Percentiles rank a stretch among this genome's conserved stretches.
phyloP scores from a whole-genome alignment of 2,797 vertebrate species.

The Heterohyrax brucei region DNA sequence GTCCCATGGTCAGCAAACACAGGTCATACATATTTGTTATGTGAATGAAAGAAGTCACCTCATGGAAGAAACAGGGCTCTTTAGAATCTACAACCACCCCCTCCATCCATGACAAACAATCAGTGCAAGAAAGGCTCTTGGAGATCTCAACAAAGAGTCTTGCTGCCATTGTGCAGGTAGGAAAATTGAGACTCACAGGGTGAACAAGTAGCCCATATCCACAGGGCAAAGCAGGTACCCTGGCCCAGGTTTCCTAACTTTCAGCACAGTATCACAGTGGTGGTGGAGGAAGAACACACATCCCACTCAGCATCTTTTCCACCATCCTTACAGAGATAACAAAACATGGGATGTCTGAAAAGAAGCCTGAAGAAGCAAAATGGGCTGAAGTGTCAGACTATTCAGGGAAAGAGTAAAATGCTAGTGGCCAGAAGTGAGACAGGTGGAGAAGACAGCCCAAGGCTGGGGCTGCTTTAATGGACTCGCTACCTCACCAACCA shows the following conservation, averaged over 20 bases:
- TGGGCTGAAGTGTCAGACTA: not conserved
- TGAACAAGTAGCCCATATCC: not conserved
- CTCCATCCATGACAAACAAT: not conserved
- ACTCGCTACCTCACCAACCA: not conserved
- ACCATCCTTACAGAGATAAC: not conserved
- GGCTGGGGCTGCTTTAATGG: not conserved
- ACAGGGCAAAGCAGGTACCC: not conserved
- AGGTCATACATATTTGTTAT: not conserved
- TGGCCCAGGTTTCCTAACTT: not conserved
- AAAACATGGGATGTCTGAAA: not conserved
- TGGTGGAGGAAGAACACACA: too few species aligned
- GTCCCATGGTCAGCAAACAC: not conserved
- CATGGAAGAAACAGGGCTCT: not conserved
- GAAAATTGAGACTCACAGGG: not conserved
- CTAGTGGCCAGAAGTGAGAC: not conserved
- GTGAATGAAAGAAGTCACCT: not conserved
- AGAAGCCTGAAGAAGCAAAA: not conserved
- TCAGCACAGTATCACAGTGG: not conserved
- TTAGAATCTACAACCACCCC: rapidly evolving
- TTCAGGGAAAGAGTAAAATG: not conserved
- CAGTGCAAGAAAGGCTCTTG: not conserved
- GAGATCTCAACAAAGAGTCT: too few species aligned
- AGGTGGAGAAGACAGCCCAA: not conserved
- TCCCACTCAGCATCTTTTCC: not conserved
- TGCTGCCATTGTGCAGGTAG: not conserved